Base-by-base conservation (phyloP, 2,113 vertebrate genomes). In the Psilopogon haemacephalus region DNA sequence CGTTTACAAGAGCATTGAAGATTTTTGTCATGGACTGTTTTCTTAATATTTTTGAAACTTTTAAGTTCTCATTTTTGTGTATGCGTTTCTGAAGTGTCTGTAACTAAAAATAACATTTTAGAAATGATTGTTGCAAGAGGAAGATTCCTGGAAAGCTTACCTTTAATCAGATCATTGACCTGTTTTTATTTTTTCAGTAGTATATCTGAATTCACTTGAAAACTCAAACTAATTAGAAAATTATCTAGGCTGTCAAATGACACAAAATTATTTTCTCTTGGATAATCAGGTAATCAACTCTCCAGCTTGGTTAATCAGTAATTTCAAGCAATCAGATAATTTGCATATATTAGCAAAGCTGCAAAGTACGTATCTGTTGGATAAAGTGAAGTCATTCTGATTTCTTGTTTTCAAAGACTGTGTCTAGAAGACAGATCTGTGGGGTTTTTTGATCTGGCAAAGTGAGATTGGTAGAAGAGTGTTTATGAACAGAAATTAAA, bases 221-320 rank as follows among this genome's bases (percentile, higher is more conserved):
- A 89, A 86, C 79, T 93, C 78, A 54, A 65, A 80, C 91, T 95
- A 94, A 82, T 96, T 97, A 92, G 86, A 94, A 96, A 95, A 95
- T 89, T 85, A 91, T 50, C 91, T 90, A 94, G 76, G 76, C 92
- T 93, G 68, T 88, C 94, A 90, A 91, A 79, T 91, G 92, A 78
- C 81, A 91, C 71, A 93, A 90, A 97, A 92, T 89, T 90, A 88
- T 94, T 83, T 83, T 84, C 81, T 86, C 82, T 91, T 77, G 64
- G 87, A 87, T 74, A 83, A 89, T 84, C 83, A 96, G 91, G 95
- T 95, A 96, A 96, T 96, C 95, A 94, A 42, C 89, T 94, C 83
- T 96, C 91, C 46, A 89, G 90, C 62, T 68, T 94, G 42, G 80
- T 90, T 68, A 83, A 75, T 94, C 77, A 86, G 86, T 79, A 87